Evolutionary conservation across 2,888 invertebrate genomes (phyloP), one percentile per base, ranked within the genome.

Genomic region (Drosophila lacicola): DNA sequence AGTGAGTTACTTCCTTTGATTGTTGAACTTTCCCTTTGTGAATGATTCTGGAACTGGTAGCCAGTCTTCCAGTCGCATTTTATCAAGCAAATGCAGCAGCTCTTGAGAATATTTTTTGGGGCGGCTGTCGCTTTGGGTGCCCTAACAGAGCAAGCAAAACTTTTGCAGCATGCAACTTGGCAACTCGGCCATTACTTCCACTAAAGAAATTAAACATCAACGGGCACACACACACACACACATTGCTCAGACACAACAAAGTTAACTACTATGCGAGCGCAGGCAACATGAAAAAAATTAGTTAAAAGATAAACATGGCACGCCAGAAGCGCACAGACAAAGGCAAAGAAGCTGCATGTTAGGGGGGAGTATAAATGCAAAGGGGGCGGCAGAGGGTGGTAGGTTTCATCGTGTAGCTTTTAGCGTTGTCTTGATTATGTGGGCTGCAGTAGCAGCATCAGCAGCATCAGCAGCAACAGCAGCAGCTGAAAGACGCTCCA

Each of bases 251-350:
- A 56, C 68, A 71, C 62, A 80, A 69, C 63, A 76, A 88, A 82
- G 81, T 78, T 87, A 86, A 80, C 77, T 83, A 74, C 74, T 36
- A 45, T 57, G 74, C 71, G 62, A 74, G 77, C 56, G 56, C 60
- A 68, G 70, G 78, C 78, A 83, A 78, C 85, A 87, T 82, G 79
- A 71, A 85, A 84, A 85, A 89, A 89, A 85, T 81, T 89, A 89
- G 89, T 84, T 81, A 87, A 85, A 85, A 88, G 88, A 89, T 88
- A 89, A 85, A 87, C 88, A 87, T 81, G 85, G 82, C 81, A 87
- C 79, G 82, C 82, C 79, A 83, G 74, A 72, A 82, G 79, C 67
- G 82, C 74, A 64, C 85, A 82, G 85, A 83, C 77, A 85, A 69
- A 86, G 68, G 55, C 72, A 65, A 65, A 74, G 65, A 44, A 41